Conservation (phyloP, 2,113 vertebrate species). For the Epinephelus lanceolatus region DNA sequence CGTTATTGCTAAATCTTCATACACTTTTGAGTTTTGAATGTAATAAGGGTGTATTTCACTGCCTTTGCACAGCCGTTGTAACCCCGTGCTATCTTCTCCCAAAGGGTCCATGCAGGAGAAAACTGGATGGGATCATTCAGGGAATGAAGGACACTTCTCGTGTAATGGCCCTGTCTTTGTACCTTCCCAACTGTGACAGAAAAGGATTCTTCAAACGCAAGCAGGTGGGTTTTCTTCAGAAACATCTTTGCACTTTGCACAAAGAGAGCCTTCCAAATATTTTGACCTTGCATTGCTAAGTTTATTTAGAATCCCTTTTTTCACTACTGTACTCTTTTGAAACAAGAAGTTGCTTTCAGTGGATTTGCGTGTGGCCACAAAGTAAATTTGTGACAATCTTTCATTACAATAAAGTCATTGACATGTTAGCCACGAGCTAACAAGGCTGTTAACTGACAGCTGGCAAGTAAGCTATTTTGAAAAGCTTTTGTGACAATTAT, state of each 20-base stretch:
- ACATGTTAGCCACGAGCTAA: neutral
- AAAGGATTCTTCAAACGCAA: conserved; percentile 99
- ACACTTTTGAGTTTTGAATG: neutral
- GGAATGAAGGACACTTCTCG: conserved; percentile 93
- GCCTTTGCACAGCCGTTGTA: neutral
- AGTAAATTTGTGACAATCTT: neutral
- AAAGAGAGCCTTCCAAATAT: neutral
- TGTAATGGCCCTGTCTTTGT: conserved; percentile 92
- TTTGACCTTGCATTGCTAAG: neutral
- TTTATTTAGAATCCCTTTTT: neutral
- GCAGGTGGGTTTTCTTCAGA: conserved; percentile 86
- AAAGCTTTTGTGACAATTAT: neutral
- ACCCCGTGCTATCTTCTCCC: conserved; percentile 15
- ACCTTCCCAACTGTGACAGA: conserved; percentile 98
- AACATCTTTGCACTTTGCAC: neutral
- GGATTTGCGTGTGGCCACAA: neutral
- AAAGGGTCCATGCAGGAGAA: conserved; percentile 96
- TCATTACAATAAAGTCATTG: neutral
- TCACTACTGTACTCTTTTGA: conserved; percentile 10
- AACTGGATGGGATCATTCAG: conserved; percentile 95
- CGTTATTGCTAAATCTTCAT: neutral
- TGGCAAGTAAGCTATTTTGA: neutral
- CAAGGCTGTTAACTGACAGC: neutral
- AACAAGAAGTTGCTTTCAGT: neutral
- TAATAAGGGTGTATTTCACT: neutral